Evolutionary conservation across 2,797 vertebrate species (phyloP).

Genomic region (Leptodactylus fallax): DNA sequence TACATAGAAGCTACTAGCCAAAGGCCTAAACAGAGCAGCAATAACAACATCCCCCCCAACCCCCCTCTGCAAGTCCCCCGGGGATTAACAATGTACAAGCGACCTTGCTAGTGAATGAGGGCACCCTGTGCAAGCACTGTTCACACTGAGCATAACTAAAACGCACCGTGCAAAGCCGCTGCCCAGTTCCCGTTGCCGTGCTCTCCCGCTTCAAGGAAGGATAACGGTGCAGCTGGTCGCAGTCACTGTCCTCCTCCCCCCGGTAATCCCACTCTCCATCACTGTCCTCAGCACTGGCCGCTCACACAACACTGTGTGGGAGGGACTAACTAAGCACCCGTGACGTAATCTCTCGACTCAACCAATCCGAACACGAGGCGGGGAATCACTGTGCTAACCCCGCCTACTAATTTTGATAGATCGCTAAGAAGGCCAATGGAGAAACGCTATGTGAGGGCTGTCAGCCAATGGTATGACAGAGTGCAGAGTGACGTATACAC

Average conservation of each 20-base stretch:
- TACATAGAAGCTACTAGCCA: background rate
- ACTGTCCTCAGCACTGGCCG: slow-evolving; percentile 40
- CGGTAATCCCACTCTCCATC: slow-evolving; percentile 49
- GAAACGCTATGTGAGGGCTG: accelerated
- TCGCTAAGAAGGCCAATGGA: background rate
- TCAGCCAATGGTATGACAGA: slow-evolving; percentile 31
- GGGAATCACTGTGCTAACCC: too few species aligned
- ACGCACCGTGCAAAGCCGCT: slow-evolving; percentile 24
- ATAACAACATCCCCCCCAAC: background rate
- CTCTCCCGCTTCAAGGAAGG: slow-evolving; percentile 1
- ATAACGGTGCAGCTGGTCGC: background rate
- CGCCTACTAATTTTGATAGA: background rate
- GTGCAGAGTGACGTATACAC: background rate
- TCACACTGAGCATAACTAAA: background rate
- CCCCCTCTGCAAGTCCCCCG: background rate
- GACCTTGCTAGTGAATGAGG: slow-evolving; percentile 16
- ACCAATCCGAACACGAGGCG: slow-evolving; percentile 5
- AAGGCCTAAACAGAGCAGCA: slow-evolving; percentile 26
- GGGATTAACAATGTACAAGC: slow-evolving; percentile 35
- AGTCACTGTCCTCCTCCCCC: background rate
- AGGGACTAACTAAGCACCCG: background rate
- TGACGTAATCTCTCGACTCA: background rate
- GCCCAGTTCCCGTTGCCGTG: background rate
- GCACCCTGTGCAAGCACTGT: background rate
- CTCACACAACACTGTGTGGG: slow-evolving; percentile 17